Base-by-base conservation (phyloP, 2,797 vertebrate species). In the Muraenolepis orangiensis region DNA sequence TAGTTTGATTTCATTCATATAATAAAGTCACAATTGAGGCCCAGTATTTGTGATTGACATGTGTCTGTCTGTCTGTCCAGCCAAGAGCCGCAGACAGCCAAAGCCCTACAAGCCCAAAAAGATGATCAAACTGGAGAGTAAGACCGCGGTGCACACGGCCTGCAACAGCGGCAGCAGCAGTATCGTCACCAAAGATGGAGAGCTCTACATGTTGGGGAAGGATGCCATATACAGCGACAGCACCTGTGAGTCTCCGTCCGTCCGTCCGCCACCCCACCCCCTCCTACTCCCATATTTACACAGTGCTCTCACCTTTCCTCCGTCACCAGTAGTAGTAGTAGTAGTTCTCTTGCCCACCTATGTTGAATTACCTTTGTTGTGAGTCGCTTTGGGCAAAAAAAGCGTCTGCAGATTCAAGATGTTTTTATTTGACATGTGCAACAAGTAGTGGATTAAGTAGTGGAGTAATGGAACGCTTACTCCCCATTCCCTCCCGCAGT, bases 31-130 rank as follows among this genome's bases (percentile, higher is more conserved):
- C 51, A 61, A 51, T 20, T 51, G 46, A 3, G 3, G 7, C 32
- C 3, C 32, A 34, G 32, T 51, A 20, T 51, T 51, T 20, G 46
- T 51, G 11, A 3, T 57, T 46, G n/a, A n/a, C 69, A 20, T 28
- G 57, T 64, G n/a, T 64, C 14, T 26, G n/a, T 76, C 6, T 80
- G 1, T 74, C 57, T 72, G 6, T 29, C 36, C 86, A 99, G 98
- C 97, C 81, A 99, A 99, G 91, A 98, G 97, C 89, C 95, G 98
- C 79, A 92, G 98, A 72, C 98, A 99, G 72, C 97, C 98, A 80
- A 99, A 99, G 88, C 98, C 98, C 0, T 99, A 98, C 90, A 99
- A 99, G 82, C 98, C 98, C 74, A 99, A 99, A 93, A 99, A 99
- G 92, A 98, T 99, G 83, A 96, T 99, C 83, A 99, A 98, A 91